Base-by-base conservation (phyloP, 2,888 invertebrate genomes). In the Seira ritae region DNA sequence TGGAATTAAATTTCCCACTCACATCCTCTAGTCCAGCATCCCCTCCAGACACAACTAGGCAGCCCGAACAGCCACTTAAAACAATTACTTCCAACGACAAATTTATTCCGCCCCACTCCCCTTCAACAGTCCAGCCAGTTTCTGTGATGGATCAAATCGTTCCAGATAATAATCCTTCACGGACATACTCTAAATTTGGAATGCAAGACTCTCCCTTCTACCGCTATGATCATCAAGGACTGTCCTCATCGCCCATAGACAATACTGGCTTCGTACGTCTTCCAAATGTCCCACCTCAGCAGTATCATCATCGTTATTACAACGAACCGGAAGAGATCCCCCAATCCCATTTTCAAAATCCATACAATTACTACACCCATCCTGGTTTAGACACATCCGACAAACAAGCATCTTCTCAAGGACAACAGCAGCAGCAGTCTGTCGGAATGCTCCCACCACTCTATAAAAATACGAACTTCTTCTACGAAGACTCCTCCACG, bases 171-270 rank as follows among this genome's bases (percentile, higher is more conserved):
- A 75, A 84, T 77, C 88, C 88, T 8, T 80, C 86, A 3, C 67
- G 88, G 62, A 88, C 87, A 3, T 88, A 88, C 60, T 86, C 88
- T 0, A 88, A 88, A 72, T 89, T 89, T 74, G 85, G 87, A 19
- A 79, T 89, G 75, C 87, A 89, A 69, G 89, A 89, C 68, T 86
- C 89, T 0, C 85, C 88, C 0, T 74, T 76, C 22, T 81, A 87
- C 23, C 75, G 87, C 0, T 81, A 83, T 22, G 79, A 80, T 20
- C 69, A 67, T 42, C 37, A 46, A 42, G n/a, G 15, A 12, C 62
- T 4, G 8, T 8, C 31, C 46, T 50, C 67, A 20, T n/a, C 17
- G 78, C 23, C 60, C 62, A 12, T 55, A 15, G 60, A 68, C 10
- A 67, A n/a, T 10, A 37, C 10, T 17, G 62, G 37, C 22, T 70